Conservation (phyloP, 2,797 vertebrate genomes). For the Bothrops alternatus region DNA sequence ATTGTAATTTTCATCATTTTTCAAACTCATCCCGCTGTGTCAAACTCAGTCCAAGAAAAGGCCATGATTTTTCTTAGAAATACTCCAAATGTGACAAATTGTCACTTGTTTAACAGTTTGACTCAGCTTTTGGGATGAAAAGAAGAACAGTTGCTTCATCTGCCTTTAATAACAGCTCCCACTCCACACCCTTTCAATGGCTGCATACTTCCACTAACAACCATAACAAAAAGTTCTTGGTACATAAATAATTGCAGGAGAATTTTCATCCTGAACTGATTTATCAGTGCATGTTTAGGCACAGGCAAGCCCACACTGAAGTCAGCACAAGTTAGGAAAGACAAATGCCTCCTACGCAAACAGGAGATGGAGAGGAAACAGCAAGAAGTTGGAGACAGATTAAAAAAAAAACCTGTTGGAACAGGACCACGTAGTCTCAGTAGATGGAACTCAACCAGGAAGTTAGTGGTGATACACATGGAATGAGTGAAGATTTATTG, state of each 20-base stretch:
- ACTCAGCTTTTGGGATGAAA: not conserved
- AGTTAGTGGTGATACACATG: slow-evolving; percentile 52
- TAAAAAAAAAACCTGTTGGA: slow-evolving; percentile 56
- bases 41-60: not conserved
- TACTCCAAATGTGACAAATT: not conserved
- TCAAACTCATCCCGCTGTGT: not conserved
- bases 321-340: slow-evolving; percentile 67
- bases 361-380: slow-evolving; percentile 63
- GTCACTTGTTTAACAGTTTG: slow-evolving; percentile 11
- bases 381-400: slow-evolving; percentile 57
- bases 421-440: slow-evolving; percentile 58
- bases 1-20: not conserved
- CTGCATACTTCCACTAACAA: slow-evolving; percentile 26
- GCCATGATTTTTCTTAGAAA: slow-evolving; percentile 3
- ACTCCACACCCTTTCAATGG: slow-evolving; percentile 22
- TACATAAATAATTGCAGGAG: slow-evolving; percentile 15
- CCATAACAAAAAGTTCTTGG: slow-evolving; percentile 37
- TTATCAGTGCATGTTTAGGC: slow-evolving; percentile 58
- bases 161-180: slow-evolving; percentile 9
- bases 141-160: slow-evolving; percentile 17
- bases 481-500: slow-evolving; percentile 55
- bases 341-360: slow-evolving; percentile 68
- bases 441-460: slow-evolving; percentile 50
- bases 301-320: slow-evolving; percentile 56
- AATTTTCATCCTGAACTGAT: slow-evolving; percentile 38